These are phyloP conservation scores for Helicoverpa armigera DNA, from an alignment of 1,140 invertebrate species.

Conservation along the genomic window DNA sequence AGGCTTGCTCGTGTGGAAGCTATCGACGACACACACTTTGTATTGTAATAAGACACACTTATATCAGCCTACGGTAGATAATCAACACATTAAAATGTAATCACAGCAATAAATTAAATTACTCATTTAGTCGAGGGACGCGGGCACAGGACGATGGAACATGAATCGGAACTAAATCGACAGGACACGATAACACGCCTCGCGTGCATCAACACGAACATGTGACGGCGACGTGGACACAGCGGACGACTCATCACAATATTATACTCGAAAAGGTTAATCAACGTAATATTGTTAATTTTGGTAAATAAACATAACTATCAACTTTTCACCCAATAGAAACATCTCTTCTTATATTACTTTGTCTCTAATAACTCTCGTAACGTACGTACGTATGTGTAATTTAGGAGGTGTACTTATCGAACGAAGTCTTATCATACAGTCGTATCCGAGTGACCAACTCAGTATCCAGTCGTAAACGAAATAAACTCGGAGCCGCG, in stretches of 20 bases:
- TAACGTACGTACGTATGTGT: constrained; percentile 76
- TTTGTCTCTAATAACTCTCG: constrained; percentile 80
- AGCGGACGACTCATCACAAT: constrained; percentile 67
- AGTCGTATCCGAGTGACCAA: constrained; percentile 81
- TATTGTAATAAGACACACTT: constrained; percentile 80
- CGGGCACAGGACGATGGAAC: constrained; percentile 78
- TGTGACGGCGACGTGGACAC: constrained; percentile 52
- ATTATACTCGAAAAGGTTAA: constrained; percentile 75
- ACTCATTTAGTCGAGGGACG: constrained; percentile 73
- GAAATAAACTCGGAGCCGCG: constrained; percentile 64
- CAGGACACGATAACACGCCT: constrained; percentile 78
- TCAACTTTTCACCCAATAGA: constrained; percentile 82
- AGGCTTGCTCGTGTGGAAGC: constrained; percentile 65
- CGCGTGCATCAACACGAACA: constrained; percentile 80
- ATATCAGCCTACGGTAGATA: constrained; percentile 80
- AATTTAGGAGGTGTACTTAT: constrained; percentile 80
- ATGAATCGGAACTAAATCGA: constrained; percentile 79
- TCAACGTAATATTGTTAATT: constrained; percentile 75
- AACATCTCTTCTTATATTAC: constrained; percentile 84
- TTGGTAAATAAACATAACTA: constrained; percentile 84
- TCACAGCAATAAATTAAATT: constrained; percentile 86
- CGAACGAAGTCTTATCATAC: constrained; percentile 72
- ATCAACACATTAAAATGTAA: constrained; percentile 83
- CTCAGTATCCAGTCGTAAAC: constrained; percentile 77
- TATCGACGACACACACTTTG: constrained; percentile 72